Base-by-base conservation (phyloP, 2,888 invertebrate genomes). In the Chaetoderma sp. region DNA sequence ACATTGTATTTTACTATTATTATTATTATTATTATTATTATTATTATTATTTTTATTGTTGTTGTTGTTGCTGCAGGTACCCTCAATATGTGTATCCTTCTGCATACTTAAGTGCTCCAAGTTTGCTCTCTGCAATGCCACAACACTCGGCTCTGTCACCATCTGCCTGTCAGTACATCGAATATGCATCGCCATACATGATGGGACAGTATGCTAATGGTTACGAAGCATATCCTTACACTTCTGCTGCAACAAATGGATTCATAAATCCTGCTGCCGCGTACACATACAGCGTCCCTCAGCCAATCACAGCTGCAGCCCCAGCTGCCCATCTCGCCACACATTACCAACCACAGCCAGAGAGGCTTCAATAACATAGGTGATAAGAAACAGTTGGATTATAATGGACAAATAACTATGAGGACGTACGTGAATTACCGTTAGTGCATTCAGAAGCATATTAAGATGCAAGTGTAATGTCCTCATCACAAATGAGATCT, bases 71-170 rank as follows among this genome's bases (percentile, higher is more conserved):
- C n/a, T n/a, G 33, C 73, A 78, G 78, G 62, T 75, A 72, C 65
- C 78, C 79, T 44, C 78, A 77, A 63, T 78, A 80, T 64, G 69
- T 80, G n/a, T 80, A 79, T 64, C 80, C 80, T 8, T 74, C 79
- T 42, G 62, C 80, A 25, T 78, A 78, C 63, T 67, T 78, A 60
- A 68, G 78, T n/a, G 65, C 73, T 28, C 61, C 71, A 30, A 70
- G 73, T 57, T 32, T 78, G 16, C 47, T 80, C 30, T 66, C 74
- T 25, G 70, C 76, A 6, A 72, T 77, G 18, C 70, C 78, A 44
- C 78, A 78, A 25, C 75, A 76, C 63, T 78, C 78, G 5, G 56
- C 68, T n/a, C 63, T 76, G n/a, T 72, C 78, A n/a, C 79, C 78
- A 1, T 60, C 74, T 8, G 72, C 73, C 45, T 78, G 78, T 65